Percentiles rank a stretch among this genome's conserved stretches.
Evolutionary conservation across 2,888 invertebrate species (phyloP).

Genomic region (Nesidiocoris tenuis): DNA sequence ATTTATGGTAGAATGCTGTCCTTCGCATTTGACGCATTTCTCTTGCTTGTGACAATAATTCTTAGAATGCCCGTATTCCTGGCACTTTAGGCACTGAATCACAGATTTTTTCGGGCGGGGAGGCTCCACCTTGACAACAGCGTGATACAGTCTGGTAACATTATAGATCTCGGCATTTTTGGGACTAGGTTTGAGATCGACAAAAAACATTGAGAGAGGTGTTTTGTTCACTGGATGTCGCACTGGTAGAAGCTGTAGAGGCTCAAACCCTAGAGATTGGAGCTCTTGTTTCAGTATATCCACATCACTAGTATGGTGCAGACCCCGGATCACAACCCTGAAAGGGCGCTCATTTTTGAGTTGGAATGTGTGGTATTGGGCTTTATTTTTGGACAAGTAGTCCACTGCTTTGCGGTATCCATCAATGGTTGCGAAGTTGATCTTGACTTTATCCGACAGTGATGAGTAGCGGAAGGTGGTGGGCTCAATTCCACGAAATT

Average conservation of each 20-base stretch:
- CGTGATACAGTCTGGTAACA: constrained; percentile 7
- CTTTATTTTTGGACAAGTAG: constrained; percentile 18
- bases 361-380: constrained; percentile 27
- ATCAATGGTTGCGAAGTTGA: too few relatives aligned
- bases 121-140: constrained; percentile 24
- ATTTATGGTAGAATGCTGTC: constrained; percentile 8
- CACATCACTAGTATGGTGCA: constrained; percentile 24
- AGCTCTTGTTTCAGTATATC: constrained; percentile 3
- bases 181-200: constrained; percentile 26
- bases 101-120: constrained; percentile 19
- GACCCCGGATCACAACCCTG: constrained; percentile 20
- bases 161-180: constrained; percentile 35
- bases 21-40: constrained; percentile 27
- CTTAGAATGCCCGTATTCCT: constrained; percentile 19
- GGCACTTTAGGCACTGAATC: constrained; percentile 25
- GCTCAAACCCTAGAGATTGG: constrained; percentile 12
- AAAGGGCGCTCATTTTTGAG: constrained; percentile 9
- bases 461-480: too few relatives aligned
- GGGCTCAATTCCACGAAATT: too few relatives aligned
- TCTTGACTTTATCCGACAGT: too few relatives aligned
- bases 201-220: constrained; percentile 29
- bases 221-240: constrained; percentile 26
- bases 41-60: constrained; percentile 25
- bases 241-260: background rate
- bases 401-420: constrained; percentile 13